These are phyloP conservation scores for Vicugna pacos DNA, from an alignment of 2,113 vertebrate genomes.

Conservation along the genomic window DNA sequence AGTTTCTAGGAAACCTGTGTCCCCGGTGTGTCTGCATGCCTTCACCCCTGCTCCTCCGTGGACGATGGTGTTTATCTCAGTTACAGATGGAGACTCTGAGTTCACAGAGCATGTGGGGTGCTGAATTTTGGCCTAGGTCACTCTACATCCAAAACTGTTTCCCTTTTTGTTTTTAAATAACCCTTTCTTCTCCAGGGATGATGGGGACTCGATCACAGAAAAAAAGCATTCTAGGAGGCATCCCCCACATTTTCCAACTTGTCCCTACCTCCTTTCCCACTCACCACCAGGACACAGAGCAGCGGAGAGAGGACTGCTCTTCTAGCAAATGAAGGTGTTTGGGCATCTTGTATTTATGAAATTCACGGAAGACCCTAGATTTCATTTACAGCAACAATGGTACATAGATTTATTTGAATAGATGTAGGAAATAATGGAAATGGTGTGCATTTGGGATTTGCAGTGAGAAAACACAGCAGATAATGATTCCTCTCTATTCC, in stretches of 20 bases:
- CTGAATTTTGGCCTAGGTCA: not conserved
- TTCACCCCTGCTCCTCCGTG: not conserved
- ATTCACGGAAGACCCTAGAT: not conserved
- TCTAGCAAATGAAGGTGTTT: not conserved
- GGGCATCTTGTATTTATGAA: not conserved
- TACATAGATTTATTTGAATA: not conserved
- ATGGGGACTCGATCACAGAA: not conserved
- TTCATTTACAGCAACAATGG: not conserved
- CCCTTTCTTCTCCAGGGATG: not conserved
- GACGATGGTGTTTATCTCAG: rapidly evolving
- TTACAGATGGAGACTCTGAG: not conserved
- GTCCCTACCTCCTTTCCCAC: not conserved
- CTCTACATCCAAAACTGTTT: not conserved
- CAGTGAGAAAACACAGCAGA: not conserved
- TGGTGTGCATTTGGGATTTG: not conserved
- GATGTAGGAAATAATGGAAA: not conserved
- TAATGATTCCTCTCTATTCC: not conserved
- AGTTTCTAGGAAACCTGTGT: not conserved
- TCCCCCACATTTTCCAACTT: not conserved
- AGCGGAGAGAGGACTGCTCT: not conserved
- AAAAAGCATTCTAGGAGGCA: not conserved
- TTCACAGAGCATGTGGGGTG: not conserved
- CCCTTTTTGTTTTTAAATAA: constrained; percentile 7
- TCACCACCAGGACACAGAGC: not conserved
- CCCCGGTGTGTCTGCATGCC: rapidly evolving